These are phyloP conservation scores for Hyperopisus bebe DNA, from an alignment of 2,113 vertebrate species.

Conservation along the genomic window DNA sequence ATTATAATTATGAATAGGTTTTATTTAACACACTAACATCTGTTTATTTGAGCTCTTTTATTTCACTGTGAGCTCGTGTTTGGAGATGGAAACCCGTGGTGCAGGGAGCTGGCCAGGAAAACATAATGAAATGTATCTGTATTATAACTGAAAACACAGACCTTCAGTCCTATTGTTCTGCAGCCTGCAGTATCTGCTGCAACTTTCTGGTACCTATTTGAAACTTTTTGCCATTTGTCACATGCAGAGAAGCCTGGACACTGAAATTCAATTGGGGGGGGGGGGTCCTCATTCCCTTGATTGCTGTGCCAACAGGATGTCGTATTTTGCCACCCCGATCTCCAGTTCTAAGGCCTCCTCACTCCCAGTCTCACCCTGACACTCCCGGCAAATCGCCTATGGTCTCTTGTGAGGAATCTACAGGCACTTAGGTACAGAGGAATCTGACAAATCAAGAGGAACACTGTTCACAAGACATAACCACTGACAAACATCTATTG, in stretches of 20 bases:
- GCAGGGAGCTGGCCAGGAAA: not conserved
- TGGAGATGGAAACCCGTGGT: not conserved
- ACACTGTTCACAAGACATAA: not conserved
- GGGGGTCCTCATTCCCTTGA: not conserved
- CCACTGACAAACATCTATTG: not conserved
- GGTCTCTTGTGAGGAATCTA: not conserved
- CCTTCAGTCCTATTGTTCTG: not conserved
- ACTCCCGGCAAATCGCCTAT: not conserved
- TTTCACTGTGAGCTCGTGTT: not conserved
- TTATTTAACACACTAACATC: not conserved
- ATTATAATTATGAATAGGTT: not conserved
- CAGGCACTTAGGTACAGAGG: not conserved
- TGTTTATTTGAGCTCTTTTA: not conserved
- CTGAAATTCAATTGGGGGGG: not conserved
- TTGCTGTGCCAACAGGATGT: not conserved
- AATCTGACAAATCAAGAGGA: not conserved
- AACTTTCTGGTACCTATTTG: not conserved
- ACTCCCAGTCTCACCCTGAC: not conserved
- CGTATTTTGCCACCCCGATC: not conserved
- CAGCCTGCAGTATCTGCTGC: not conserved
- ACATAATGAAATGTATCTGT: not conserved
- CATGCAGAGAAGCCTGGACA: not conserved
- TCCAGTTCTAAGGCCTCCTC: not conserved
- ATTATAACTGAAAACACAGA: not conserved
- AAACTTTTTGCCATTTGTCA: not conserved